Conservation (phyloP, 2,113 vertebrate genomes). For the Alouatta palliata region DNA sequence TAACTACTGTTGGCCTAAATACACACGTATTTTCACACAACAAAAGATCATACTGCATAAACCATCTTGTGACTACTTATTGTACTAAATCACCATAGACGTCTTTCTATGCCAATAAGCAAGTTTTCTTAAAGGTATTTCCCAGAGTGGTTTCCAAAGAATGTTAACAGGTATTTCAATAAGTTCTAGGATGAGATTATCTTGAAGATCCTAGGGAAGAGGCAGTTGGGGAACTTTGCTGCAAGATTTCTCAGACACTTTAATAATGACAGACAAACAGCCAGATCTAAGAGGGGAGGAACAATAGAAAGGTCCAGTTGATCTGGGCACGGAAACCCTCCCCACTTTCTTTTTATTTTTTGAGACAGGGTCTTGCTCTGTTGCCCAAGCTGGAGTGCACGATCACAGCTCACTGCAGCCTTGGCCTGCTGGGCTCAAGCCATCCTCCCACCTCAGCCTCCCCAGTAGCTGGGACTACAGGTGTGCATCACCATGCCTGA, state of each 20-base stretch:
- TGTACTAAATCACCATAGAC: accelerated
- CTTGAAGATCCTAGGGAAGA: not conserved
- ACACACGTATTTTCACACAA: not conserved
- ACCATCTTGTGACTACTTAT: too few relatives aligned
- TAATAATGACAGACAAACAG: accelerated
- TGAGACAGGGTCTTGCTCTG: too few relatives aligned
- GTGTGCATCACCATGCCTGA: too few relatives aligned
- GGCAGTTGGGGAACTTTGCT: not conserved
- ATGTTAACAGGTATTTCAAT: not conserved
- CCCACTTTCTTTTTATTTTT: too few relatives aligned
- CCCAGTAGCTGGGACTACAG: too few relatives aligned
- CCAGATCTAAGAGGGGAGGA: not conserved
- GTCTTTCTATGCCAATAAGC: not conserved
- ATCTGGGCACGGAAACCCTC: too few relatives aligned
- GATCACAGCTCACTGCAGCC: too few relatives aligned
- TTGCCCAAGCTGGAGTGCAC: too few relatives aligned
- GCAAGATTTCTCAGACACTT: not conserved
- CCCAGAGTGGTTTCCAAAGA: not conserved
- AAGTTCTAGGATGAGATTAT: not conserved
- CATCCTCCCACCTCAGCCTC: too few relatives aligned
- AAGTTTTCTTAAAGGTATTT: not conserved
- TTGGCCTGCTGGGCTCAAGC: too few relatives aligned
- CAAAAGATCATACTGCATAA: not conserved
- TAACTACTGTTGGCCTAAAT: not conserved
- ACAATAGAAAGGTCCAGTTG: not conserved